Base-by-base conservation (phyloP, 2,113 vertebrate genomes). In the Syngnathus scovelli region DNA sequence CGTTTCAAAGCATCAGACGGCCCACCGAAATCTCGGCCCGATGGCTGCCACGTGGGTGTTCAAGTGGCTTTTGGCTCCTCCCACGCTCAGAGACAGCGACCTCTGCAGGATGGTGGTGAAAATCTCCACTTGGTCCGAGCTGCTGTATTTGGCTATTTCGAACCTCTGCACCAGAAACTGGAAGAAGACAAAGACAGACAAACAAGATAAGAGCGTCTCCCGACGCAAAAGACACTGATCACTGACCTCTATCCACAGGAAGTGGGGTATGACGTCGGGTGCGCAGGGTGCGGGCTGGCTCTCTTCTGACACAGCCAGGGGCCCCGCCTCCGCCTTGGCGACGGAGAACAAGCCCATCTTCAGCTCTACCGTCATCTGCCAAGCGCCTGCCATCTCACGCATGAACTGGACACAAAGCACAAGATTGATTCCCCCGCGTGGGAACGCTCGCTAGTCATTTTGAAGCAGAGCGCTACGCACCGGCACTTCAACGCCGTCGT, bases 71-170 rank as follows among this genome's bases (percentile, higher is more conserved):
- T 94, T 94, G 0, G 93, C 79, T 0, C 94, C 95, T 1, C 95
- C 96, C 0, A 98, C 96, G 62, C 90, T 93, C 55, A 98, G 80
- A 0, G 93, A 95, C 55, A 98, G 89, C 5, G 95, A 96, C 5
- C 96, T 88, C 86, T 98, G 96, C 27, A 98, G 87, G 67, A 98
- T 90, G 73, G 92, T 88, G 48, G 92, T 94, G 86, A 98, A 98
- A 72, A 98, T 98, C 89, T 98, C 96, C 84, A 98, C 94, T 75
- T 98, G 96, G 88, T 98, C 96, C 1, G 92, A 94, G 67, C 96
- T 98, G 90, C 95, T 95, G 88, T 98, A 98, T 72, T 98, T 98
- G 66, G 96, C 96, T 15, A 98, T 98, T 85, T 98, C 96, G 77
- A 98, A 98, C 36, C 96, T 90, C 83, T 98, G 96, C 71, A 95